phyloP scores from a whole-genome alignment of 2,797 vertebrate genomes.

The Cryptoprocta ferox region DNA sequence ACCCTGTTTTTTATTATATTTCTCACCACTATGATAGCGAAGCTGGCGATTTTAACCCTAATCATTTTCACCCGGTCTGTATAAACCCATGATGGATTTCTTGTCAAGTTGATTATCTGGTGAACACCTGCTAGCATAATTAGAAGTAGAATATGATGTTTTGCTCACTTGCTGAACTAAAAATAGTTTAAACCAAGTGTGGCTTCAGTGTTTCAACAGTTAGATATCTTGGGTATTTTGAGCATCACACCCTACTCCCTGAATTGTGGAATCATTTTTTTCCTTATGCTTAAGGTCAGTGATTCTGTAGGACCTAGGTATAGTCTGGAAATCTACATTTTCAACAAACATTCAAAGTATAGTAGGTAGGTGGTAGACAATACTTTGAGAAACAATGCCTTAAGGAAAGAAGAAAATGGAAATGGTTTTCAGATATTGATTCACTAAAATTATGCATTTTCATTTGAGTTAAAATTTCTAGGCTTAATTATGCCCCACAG shows the following conservation, averaged over 20 bases:
- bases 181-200: conserved; percentile 13
- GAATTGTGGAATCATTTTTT: background rate
- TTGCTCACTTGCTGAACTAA: conserved; percentile 49
- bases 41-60: background rate
- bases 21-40: background rate
- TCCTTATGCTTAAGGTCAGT: background rate
- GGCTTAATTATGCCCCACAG: background rate
- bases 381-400: background rate
- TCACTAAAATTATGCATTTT: background rate
- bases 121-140: conserved; percentile 43
- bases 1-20: background rate
- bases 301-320: background rate
- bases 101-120: background rate
- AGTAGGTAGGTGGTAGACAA: background rate
- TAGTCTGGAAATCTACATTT: background rate
- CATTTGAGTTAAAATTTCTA: background rate
- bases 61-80: background rate
- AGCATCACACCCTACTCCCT: background rate
- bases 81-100: background rate
- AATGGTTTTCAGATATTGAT: background rate
- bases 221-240: background rate
- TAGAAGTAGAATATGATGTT: background rate
- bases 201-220: background rate
- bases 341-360: background rate
- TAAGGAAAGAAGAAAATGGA: background rate